Evolutionary conservation across 2,888 invertebrate species (phyloP), one percentile per base, ranked within the genome.

Genomic region (Tineola bisselliella): DNA sequence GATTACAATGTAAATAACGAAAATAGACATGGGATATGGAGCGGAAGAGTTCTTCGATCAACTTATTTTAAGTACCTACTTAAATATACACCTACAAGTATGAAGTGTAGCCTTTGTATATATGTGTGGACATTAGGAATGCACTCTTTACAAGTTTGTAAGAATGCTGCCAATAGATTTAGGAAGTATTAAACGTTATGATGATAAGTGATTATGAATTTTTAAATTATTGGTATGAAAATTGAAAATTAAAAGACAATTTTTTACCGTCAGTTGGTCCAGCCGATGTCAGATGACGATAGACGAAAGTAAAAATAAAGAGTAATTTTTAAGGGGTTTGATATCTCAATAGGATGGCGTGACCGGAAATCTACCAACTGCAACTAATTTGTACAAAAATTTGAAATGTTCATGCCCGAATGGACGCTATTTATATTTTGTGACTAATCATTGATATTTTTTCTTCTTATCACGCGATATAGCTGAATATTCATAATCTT

Each of bases 21-120:
- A 48, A 48, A 48, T 48, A 48, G 48, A 48, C 48, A 17, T n/a
- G 48, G 17, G 48, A 48, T 48, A 17, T 48, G 48, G 48, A 48
- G 48, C 48, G 48, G 48, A 48, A 15, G 48, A 48, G 48, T n/a
- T 48, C 38, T 38, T 38, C 38, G 11, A 38, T 38, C 43, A 43
- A 13, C 43, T 13, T 48, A n/a, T 8, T 48, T 10, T 17, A 48
- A 48, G 48, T 17, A 48, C 48, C n/a, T 48, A 48, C 48, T 48
- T 48, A 38, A 48, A 10, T 15, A 13, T 13, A 48, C 48, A 48
- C 48, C 48, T 25, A 25, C 25, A 25, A 25, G 25, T 25, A 25
- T n/a, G n/a, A 25, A 25, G 25, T 25, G 25, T n/a, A n/a, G n/a
- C 25, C 25, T 25, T 25, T 25, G 25, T 25, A 25, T 25, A 25